Conservation (phyloP, 1,140 invertebrate genomes). For the Paracyclopina nana region DNA sequence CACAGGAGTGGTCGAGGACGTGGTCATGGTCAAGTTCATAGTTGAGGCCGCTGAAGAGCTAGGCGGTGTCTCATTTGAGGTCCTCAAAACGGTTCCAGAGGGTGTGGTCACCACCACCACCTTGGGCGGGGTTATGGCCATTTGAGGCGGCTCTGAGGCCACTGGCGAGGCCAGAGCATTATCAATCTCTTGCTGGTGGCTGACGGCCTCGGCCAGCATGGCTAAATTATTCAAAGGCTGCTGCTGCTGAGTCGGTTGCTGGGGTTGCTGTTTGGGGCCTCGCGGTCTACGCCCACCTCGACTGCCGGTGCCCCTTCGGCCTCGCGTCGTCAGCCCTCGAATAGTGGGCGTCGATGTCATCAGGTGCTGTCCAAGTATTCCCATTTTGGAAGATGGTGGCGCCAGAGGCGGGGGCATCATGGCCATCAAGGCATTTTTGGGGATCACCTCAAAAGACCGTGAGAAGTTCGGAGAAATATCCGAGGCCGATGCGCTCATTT, state of each 20-base stretch:
- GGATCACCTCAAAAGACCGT: neutral
- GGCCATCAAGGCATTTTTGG: neutral
- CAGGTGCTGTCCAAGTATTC: too few relatives aligned
- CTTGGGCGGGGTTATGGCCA: neutral
- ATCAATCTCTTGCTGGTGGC: too few relatives aligned
- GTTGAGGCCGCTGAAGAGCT: neutral
- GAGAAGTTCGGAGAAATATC: neutral
- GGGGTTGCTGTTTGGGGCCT: too few relatives aligned
- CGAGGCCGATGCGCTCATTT: neutral
- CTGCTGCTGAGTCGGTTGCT: too few relatives aligned
- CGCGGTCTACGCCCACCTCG: too few relatives aligned
- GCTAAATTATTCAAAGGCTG: too few relatives aligned
- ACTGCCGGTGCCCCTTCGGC: too few relatives aligned
- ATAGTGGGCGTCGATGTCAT: too few relatives aligned
- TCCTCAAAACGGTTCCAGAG: neutral
- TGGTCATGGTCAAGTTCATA: neutral
- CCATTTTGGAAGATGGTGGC: neutral
- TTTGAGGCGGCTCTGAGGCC: neutral
- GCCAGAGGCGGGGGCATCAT: neutral
- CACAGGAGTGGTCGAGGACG: neutral
- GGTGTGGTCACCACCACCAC: neutral
- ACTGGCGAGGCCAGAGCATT: neutral
- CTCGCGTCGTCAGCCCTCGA: too few relatives aligned
- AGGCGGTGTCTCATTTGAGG: neutral
- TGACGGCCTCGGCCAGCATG: too few relatives aligned